These are phyloP conservation scores for Sapayoa aenigma DNA, from an alignment of 2,113 vertebrate species.

Conservation along the genomic window DNA sequence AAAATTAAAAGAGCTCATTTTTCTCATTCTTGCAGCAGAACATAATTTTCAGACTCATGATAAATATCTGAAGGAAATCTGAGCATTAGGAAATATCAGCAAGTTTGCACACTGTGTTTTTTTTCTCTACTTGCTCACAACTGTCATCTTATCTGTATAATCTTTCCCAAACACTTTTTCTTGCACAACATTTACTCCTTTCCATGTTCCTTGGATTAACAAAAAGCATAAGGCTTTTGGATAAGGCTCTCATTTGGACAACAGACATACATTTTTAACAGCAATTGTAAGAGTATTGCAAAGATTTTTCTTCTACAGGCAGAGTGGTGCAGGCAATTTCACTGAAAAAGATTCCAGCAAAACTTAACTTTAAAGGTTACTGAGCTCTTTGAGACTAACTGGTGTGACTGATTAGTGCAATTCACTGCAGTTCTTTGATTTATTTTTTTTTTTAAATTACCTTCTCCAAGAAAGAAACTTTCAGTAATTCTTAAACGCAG, in stretches of 20 bases:
- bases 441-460: neutral
- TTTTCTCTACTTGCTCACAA: neutral
- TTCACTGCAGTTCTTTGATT: neutral
- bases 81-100: neutral
- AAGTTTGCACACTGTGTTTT: neutral
- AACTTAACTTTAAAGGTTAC: neutral
- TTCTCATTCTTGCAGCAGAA: neutral
- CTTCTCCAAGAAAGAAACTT: neutral
- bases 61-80: neutral
- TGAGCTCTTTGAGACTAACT: neutral
- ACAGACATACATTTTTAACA: neutral
- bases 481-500: neutral
- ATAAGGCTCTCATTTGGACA: neutral
- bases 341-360: neutral
- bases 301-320: neutral
- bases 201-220: neutral
- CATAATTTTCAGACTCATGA: neutral
- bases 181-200: neutral
- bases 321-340: neutral
- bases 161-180: neutral
- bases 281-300: neutral
- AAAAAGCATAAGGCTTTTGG: neutral
- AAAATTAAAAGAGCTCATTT: neutral
- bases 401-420: neutral
- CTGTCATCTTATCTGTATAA: neutral